Evolutionary conservation across 2,113 vertebrate species (phyloP), one percentile per base, ranked within the genome.

Genomic region (Mustelus asterias): DNA sequence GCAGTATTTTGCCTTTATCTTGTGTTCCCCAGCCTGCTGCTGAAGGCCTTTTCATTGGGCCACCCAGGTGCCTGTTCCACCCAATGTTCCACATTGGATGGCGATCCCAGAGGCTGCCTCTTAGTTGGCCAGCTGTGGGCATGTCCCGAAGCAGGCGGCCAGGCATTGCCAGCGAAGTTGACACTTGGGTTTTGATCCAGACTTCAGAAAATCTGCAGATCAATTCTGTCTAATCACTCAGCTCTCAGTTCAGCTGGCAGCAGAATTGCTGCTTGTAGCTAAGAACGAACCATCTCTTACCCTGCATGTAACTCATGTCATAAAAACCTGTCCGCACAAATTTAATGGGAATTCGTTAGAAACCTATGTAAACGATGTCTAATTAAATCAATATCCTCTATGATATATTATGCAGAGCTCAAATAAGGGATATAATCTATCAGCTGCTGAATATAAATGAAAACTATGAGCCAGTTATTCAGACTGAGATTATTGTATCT

Each of bases 191-290:
- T 76, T 76, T 33, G 10, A 33, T 76, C 29, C 5, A 33, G 29
- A 33, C 72, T 76, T 76, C 29, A 76, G 72, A 33, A 76, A 76
- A 33, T 76, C 29, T 76, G 26, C 72, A 76, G 70, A 26, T 9
- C 9, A 24, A 76, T 76, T 76, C 26, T 33, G 29, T 11, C 9
- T 11, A 44, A 4, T 94, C 67, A 94, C 22, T 26, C 63, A 44
- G 37, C 63, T 44, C 24, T 69, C 29, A 41, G 33, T 69, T 94
- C 33, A n/a, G 63, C 41, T 41, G n/a, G 67, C n/a, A 69, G 3
- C 9, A 89, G 86, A 89, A 94, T 41, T 94, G 41, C n/a, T 94
- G n/a, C 18, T 92, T 65, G 63, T 94, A 94, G n/a, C 63, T 69
- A 7, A 26, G 37, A 22, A 16, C 90, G 67, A 93, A 37, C 33